Conservation (phyloP, 1,140 invertebrate species). For the Leptonema lineaticorne region DNA sequence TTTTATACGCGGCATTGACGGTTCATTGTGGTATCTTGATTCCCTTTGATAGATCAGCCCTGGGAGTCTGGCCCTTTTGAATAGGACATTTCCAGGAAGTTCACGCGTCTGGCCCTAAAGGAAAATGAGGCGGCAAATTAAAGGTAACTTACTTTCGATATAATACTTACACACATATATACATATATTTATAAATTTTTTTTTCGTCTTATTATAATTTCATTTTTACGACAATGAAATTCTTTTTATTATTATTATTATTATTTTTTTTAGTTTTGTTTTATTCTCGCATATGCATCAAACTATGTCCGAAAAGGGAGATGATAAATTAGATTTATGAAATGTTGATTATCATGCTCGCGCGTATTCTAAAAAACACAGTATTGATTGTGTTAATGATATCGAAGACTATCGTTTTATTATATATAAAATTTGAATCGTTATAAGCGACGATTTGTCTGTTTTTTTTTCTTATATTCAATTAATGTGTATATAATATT, state of each 20-base stretch:
- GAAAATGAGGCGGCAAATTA: conserved; percentile 39
- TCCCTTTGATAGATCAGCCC: conserved; percentile 22
- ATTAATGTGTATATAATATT: too few relatives aligned
- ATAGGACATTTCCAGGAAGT: conserved; percentile 39
- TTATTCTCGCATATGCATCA: too few relatives aligned
- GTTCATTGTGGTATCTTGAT: conserved; percentile 29
- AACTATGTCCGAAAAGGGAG: too few relatives aligned
- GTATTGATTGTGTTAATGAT: conserved; percentile 19
- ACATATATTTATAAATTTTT: background rate
- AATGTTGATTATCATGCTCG: conserved; percentile 33
- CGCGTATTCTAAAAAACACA: background rate
- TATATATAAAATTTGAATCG: background rate
- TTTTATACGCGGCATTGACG: conserved; percentile 4
- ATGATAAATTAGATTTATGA: conserved; percentile 41
- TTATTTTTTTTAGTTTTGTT: too few relatives aligned
- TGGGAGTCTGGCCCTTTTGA: conserved; percentile 26
- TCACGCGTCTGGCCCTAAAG: conserved; percentile 15
- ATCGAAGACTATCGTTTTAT: background rate
- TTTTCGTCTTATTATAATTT: conserved; percentile 21
- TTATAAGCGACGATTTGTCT: too few relatives aligned
- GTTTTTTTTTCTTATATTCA: background rate
- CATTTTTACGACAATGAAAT: conserved; percentile 21
- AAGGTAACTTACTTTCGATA: conserved; percentile 40
- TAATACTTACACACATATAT: background rate
- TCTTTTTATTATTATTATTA: too few relatives aligned